Conservation (phyloP, 2,888 invertebrate species). For the Pristionchus maxplancki region DNA sequence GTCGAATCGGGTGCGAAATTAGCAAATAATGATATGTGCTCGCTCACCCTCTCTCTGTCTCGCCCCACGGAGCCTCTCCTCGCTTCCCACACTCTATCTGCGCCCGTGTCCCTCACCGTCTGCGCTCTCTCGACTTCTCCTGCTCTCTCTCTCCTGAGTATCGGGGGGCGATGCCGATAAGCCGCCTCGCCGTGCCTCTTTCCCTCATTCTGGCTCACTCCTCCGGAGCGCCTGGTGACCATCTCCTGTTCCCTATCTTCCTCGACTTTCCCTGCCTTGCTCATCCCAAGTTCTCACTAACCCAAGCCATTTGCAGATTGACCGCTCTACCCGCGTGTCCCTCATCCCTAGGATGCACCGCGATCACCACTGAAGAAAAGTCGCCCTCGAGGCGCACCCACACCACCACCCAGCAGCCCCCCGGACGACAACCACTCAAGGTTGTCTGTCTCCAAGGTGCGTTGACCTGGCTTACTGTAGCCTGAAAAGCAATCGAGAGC, state of each 20-base stretch:
- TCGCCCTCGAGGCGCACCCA: not conserved
- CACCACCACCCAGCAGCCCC: not conserved
- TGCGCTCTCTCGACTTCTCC: not conserved
- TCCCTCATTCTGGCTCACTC: not conserved
- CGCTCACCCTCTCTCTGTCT: not conserved
- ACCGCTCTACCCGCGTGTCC: not conserved
- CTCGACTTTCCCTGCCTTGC: not conserved
- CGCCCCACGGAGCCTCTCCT: not conserved
- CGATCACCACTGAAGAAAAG: not conserved
- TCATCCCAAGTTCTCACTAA: not conserved
- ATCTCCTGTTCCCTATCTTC: not conserved
- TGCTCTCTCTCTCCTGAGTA: not conserved
- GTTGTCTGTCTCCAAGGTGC: conserved; percentile 22
- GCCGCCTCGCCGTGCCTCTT: not conserved
- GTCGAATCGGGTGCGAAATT: not conserved
- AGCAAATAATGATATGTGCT: not conserved
- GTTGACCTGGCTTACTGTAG: not conserved
- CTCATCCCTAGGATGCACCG: not conserved
- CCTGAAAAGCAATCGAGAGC: not conserved
- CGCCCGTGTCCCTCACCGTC: not conserved
- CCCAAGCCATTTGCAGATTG: not conserved
- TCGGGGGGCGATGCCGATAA: not conserved
- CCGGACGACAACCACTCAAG: not conserved
- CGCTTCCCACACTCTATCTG: not conserved
- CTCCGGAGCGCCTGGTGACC: not conserved